Evolutionary conservation across 53 echinoderm and acorn worm species (phyloP).

Genomic region (Paelopatides confundens): DNA sequence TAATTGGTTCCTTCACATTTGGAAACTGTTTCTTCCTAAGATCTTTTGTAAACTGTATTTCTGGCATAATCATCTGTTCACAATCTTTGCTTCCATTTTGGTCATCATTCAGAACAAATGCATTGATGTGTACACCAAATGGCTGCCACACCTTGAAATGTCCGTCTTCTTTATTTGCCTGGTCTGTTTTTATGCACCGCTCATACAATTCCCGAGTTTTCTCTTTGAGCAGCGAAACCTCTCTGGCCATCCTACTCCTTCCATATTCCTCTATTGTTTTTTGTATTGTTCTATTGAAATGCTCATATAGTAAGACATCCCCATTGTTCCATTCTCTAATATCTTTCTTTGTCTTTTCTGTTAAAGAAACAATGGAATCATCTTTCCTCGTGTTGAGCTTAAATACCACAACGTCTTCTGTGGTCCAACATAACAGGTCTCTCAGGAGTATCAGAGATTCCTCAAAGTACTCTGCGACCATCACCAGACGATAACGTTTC

Average conservation of each 20-base stretch:
- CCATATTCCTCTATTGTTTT: constrained; percentile 78
- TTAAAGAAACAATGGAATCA: constrained; percentile 67
- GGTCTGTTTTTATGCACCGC: constrained; percentile 79
- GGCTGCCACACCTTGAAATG: constrained; percentile 96
- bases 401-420: constrained; percentile 87
- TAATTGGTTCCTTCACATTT: no score
- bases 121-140: constrained; percentile 95
- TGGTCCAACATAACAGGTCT: constrained; percentile 86
- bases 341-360: constrained; percentile 47
- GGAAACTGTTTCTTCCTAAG: constrained; percentile 87
- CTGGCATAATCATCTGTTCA: constrained; percentile 88
- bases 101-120: constrained; percentile 77
- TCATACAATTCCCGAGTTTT: constrained; percentile 70
- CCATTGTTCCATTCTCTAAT: constrained; percentile 90
- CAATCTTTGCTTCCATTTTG: constrained; percentile 73
- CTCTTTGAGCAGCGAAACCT: constrained; percentile 62
- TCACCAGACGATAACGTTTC: constrained; percentile 78
- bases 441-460: constrained; percentile 69
- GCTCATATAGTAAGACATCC: constrained; percentile 83
- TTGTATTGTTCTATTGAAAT: constrained; percentile 90
- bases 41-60: constrained; percentile 86
- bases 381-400: constrained; percentile 85
- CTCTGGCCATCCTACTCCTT: constrained; percentile 73
- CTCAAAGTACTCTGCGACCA: constrained; percentile 99
- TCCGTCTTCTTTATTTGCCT: constrained; percentile 74